phyloP scores from a whole-genome alignment of 2,888 invertebrate species.

The Geophilus truncorum region DNA sequence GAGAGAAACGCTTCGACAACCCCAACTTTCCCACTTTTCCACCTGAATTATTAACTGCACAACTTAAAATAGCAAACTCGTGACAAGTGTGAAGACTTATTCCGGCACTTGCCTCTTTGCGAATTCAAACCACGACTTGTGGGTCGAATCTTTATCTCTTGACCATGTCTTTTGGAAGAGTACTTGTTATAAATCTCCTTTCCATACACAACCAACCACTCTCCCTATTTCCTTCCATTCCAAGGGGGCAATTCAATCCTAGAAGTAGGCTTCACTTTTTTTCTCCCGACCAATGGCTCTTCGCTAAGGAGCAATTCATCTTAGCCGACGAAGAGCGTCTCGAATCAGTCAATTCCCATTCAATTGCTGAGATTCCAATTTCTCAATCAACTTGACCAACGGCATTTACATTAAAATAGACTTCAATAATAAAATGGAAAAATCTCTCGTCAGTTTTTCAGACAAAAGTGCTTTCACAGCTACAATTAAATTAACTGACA shows the following conservation, averaged over 20 bases:
- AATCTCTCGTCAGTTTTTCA: background rate
- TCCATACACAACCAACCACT: constrained; percentile 25
- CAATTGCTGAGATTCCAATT: background rate
- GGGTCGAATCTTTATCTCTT: constrained; percentile 27
- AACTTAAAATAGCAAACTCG: constrained; percentile 6
- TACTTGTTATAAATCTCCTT: constrained; percentile 27
- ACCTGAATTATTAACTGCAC: background rate
- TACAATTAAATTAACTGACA: constrained; percentile 15
- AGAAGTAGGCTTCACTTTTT: background rate
- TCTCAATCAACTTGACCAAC: background rate
- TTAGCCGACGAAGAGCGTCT: background rate
- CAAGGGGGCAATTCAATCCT: constrained; percentile 13
- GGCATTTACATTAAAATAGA: background rate
- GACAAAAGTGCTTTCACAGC: background rate
- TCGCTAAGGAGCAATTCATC: background rate
- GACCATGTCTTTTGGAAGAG: constrained; percentile 27
- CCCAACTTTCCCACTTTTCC: background rate
- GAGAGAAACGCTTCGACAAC: background rate
- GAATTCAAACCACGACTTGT: constrained; percentile 21
- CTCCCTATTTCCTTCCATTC: constrained; percentile 27
- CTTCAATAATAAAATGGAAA: background rate
- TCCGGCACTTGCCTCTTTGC: background rate
- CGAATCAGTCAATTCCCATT: constrained; percentile 10
- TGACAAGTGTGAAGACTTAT: constrained; percentile 22
- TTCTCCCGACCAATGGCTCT: background rate